phyloP scores from a whole-genome alignment of 2,797 vertebrate genomes.

The Chrosomus eos region DNA sequence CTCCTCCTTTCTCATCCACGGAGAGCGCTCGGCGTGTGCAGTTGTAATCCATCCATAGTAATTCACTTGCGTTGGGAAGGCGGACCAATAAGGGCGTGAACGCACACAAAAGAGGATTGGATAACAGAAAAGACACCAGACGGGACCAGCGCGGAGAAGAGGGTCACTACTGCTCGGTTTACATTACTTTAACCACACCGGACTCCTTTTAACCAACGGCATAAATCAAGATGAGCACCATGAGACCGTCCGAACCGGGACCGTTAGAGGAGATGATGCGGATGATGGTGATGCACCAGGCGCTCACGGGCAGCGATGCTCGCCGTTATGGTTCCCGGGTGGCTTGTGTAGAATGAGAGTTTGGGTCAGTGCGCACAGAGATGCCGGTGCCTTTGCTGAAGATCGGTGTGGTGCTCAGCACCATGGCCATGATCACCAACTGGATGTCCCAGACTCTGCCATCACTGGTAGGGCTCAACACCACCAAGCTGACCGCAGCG shows the following conservation, averaged over 20 bases:
- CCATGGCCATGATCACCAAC: conserved; percentile 97
- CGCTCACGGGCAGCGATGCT: conserved; percentile 70
- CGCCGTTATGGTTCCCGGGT: conserved; percentile 66
- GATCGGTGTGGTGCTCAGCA: conserved; percentile 95
- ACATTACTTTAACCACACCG: not conserved
- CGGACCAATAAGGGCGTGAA: conserved; percentile 60
- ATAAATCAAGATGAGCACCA: conserved; percentile 70
- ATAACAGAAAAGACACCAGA: conserved; percentile 21
- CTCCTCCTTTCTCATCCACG: conserved; percentile 70
- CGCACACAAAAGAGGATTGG: conserved; percentile 38
- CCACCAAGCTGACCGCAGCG: conserved; percentile 91
- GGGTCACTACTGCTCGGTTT: not conserved
- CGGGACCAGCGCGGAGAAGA: not conserved
- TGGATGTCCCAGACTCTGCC: conserved; percentile 97
- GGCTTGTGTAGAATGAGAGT: conserved; percentile 76
- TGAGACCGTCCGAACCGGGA: conserved; percentile 75
- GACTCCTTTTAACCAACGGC: not conserved
- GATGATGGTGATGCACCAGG: conserved; percentile 61
- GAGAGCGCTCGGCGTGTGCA: conserved; percentile 61
- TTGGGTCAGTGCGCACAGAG: conserved; percentile 70
- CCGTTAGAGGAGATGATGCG: conserved; percentile 66
- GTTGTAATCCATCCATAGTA: conserved; percentile 72
- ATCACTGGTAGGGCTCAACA: conserved; percentile 93
- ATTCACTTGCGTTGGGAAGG: conserved; percentile 68
- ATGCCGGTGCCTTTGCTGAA: conserved; percentile 93